Evolutionary conservation across 2,888 invertebrate species (phyloP), one percentile per base, ranked within the genome.

Genomic region (Gasteruption jaculator): DNA sequence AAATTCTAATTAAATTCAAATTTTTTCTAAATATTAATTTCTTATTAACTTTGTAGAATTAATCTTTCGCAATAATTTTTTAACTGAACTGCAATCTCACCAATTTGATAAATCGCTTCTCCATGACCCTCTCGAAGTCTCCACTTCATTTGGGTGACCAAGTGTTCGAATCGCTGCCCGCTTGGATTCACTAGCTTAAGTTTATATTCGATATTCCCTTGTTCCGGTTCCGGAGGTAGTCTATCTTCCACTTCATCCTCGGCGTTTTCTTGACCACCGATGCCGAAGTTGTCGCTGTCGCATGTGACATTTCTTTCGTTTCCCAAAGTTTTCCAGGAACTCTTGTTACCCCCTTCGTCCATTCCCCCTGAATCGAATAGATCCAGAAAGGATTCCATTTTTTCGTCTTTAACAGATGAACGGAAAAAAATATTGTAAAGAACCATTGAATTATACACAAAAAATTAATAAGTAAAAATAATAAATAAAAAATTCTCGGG

Each of bases 71-170:
- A n/a, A n/a, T n/a, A n/a, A n/a, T n/a, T n/a, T n/a, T n/a, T n/a
- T n/a, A n/a, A n/a, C n/a, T n/a, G n/a, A 38, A 43, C n/a, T n/a
- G n/a, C n/a, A n/a, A n/a, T n/a, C 31, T 48, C 60, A 70, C 70
- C 97, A 35, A 97, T 88, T 72, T 96, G 94, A 73, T 99, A 99
- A 49, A 99, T 91, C 0, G 96, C 96, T 70, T 93, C 91, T 1
- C 97, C 99, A 52, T 93, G 90, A 19, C 99, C 93, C 71, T 94
- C 93, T 0, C 91, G 82, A 7, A 99, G 77, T 0, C 99, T 80
- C 97, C 97, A 99, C 75, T 99, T 99, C 81, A 99, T 82, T 81
- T 99, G 99, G 0, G 97, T 99, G 14, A 97, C 93, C 20, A 99
- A 76, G 73, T 97, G 97, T 71, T 99, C 93, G 61, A 94, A 86